Conservation (phyloP, 2,888 invertebrate genomes). For the Sarcophaga carnaria region DNA sequence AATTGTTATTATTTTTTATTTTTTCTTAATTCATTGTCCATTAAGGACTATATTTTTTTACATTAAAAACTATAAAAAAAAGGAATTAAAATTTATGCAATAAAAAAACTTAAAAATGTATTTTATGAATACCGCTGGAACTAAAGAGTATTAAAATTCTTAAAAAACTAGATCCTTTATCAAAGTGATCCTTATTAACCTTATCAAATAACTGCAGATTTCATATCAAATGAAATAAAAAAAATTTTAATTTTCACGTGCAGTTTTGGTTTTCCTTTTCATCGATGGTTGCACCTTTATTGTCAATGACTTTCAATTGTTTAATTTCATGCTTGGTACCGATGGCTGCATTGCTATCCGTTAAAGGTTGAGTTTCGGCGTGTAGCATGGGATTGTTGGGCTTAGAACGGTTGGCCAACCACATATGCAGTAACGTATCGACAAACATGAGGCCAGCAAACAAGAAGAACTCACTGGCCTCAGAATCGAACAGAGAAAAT, state of each 20-base stretch:
- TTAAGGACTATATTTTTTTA: neutral
- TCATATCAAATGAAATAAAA: too few relatives aligned
- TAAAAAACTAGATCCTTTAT: conserved; percentile 7
- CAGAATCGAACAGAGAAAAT: conserved; percentile 87
- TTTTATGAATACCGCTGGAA: conserved; percentile 33
- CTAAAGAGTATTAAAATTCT: neutral
- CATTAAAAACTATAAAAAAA: conserved; percentile 42
- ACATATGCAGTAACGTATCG: conserved; percentile 91
- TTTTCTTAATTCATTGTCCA: neutral
- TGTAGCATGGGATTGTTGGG: conserved; percentile 74
- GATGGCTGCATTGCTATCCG: conserved; percentile 26
- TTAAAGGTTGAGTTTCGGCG: conserved; percentile 71
- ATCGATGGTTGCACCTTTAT: conserved; percentile 73
- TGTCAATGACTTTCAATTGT: conserved; percentile 72
- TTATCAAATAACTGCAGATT: too few relatives aligned
- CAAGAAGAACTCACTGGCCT: conserved; percentile 94
- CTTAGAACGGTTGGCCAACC: conserved; percentile 90
- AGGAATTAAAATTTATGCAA: conserved; percentile 34
- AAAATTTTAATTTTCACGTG: neutral
- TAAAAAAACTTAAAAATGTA: too few relatives aligned
- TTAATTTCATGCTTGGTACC: conserved; percentile 62
- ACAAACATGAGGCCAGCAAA: conserved; percentile 93
- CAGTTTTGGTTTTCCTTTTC: conserved; percentile 63
- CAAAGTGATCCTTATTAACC: neutral
- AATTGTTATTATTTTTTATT: too few relatives aligned